A percentile compares a stretch with the other conserved stretches of the same genome.
phyloP scores from a whole-genome alignment of 2,888 invertebrate species.

The Acanthosepion pharaonis region DNA sequence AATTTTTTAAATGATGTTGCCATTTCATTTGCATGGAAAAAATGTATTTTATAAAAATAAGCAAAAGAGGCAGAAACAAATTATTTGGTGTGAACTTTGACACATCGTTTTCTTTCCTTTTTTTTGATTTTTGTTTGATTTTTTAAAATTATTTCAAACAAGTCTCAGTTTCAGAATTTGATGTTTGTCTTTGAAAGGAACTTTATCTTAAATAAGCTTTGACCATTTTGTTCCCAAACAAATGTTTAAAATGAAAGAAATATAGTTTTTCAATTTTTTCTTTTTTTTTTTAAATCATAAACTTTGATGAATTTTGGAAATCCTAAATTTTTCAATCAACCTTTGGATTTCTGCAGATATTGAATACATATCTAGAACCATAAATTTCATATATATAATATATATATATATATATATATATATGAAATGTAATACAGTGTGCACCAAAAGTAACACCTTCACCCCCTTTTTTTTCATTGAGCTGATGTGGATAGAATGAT shows the following conservation, averaged over 20 bases:
- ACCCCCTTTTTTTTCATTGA: too few species aligned
- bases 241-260: too few species aligned
- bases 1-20: background rate
- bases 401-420: slow-evolving; percentile 24
- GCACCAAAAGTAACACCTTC: too few species aligned
- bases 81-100: background rate
- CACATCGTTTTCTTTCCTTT: background rate
- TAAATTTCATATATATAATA: background rate
- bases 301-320: background rate
- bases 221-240: too few species aligned
- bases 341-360: background rate
- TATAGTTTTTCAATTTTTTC: background rate
- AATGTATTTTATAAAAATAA: slow-evolving; percentile 7
- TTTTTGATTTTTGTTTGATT: background rate
- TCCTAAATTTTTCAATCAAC: background rate
- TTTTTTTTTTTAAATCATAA: background rate
- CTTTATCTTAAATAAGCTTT: too few species aligned
- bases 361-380: background rate
- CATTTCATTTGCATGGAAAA: background rate
- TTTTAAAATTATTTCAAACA: too few species aligned
- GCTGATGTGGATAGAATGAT: too few species aligned
- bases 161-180: too few species aligned
- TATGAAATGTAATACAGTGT: background rate
- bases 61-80: background rate
- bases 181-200: too few species aligned